Base-by-base conservation (phyloP, 2,797 vertebrate genomes). In the Melanotaenia trifasciata region DNA sequence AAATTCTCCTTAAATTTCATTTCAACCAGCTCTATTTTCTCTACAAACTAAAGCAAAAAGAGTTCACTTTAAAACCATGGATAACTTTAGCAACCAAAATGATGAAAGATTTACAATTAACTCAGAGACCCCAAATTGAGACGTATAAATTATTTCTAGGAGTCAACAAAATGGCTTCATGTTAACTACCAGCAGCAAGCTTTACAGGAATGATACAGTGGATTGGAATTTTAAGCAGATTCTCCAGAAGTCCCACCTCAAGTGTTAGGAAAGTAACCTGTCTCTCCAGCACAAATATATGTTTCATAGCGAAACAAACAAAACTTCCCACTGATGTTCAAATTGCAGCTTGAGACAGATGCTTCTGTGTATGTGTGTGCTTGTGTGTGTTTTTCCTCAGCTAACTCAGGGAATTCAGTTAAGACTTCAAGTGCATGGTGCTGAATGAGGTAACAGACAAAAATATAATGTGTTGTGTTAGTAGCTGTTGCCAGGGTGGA, bases 401-500 rank as follows among this genome's bases (percentile, higher is more conserved):
- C 36, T 53, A 0, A 24, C 22, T 24, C 64, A 2, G 0, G 45
- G 26, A 12, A 4, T 51, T 64, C 2, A 22, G 35, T 64, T 13
- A 24, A 69, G 58, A 64, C 47, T 40, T 36, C 58, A 45, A 74
- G 40, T 33, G 54, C 40, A 57, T 43, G 20, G 36, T 62, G 43
- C 36, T 70, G 32, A 22, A 36, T 30, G 35, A 77, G 47, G 57
- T 30, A 30, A 30, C 30, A 30, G 30, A 30, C 30, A 30, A 30
- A 30, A 30, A 30, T 30, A 30, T 30, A 30, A 30, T 30, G 30
- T 30, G 30, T 30, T 30, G 30, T 86, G 56, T 79, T 80, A 35
- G 68, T 8, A 2, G 70, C n/a, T 0, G 3, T 43, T 83, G 43
- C 30, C 30, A 73, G 74, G 78, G 85, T 3, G 74, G 80, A 83